A percentile compares a stretch with the other conserved stretches of the same genome.
Evolutionary conservation across 1,140 invertebrate species (phyloP).

Genomic region (Conopomorpha cramerella): DNA sequence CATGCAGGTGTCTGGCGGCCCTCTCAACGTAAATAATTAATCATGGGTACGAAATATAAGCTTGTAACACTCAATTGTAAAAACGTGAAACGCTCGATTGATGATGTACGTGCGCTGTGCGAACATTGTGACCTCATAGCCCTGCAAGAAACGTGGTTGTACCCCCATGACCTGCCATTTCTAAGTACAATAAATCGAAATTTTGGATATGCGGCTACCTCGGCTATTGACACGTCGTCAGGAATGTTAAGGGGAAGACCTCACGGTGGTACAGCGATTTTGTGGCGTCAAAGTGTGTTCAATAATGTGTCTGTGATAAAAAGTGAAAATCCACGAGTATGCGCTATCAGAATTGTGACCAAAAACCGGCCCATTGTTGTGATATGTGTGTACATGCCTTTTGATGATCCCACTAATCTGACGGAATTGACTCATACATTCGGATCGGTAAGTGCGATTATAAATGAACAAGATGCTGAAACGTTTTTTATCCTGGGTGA

Average conservation of each 20-base stretch:
- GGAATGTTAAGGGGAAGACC: not conserved
- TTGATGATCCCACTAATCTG: not conserved
- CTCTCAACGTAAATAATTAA: not conserved
- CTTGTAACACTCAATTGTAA: not conserved
- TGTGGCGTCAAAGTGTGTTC: slow-evolving; percentile 6
- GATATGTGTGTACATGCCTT: not conserved
- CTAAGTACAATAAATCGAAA: not conserved
- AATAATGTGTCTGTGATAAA: not conserved
- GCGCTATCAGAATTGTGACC: not conserved
- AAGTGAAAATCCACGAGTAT: not conserved
- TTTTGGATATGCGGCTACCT: not conserved
- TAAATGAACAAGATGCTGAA: not conserved
- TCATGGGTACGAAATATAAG: not conserved
- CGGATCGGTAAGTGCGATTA: not conserved
- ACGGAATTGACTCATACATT: not conserved
- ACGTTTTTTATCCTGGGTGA: not conserved
- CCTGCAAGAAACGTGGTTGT: not conserved
- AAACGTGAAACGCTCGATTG: not conserved
- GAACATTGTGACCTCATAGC: not conserved
- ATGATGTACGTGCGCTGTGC: not conserved
- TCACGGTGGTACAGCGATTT: not conserved
- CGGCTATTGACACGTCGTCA: not conserved
- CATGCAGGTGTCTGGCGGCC: not conserved
- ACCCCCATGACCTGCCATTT: not conserved
- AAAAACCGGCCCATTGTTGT: not conserved